phyloP scores from a whole-genome alignment of 2,797 vertebrate species.

The Ammospiza maritima region DNA sequence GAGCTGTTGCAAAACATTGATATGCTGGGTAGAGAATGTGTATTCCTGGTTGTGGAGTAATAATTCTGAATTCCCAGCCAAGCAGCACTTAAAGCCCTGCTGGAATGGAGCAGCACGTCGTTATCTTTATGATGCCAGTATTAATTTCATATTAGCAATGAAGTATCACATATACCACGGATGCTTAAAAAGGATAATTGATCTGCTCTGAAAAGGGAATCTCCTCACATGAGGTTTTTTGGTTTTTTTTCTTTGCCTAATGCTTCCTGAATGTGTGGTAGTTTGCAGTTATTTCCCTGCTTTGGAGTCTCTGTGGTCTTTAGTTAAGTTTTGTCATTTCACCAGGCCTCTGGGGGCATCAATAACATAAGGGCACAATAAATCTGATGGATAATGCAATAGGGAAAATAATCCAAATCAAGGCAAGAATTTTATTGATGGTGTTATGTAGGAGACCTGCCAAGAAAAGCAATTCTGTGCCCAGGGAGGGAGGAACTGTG shows the following conservation, averaged over 20 bases:
- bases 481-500: not conserved
- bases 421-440: not conserved
- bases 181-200: not conserved
- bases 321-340: not conserved
- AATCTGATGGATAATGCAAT: not conserved
- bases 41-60: not conserved
- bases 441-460: not conserved
- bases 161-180: not conserved
- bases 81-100: not conserved
- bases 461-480: not conserved
- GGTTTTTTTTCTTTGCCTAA: not conserved
- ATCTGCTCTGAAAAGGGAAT: not conserved
- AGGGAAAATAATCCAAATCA: not conserved
- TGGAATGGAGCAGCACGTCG: not conserved
- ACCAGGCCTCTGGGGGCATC: not conserved
- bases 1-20: not conserved
- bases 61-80: not conserved
- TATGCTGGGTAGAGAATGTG: not conserved
- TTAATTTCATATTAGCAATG: conserved; percentile 19
- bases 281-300: not conserved
- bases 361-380: not conserved
- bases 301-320: not conserved
- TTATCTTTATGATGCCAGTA: not conserved
- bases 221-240: not conserved
- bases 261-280: not conserved